These are phyloP conservation scores for Archocentrus centrarchus DNA, from an alignment of 2,113 vertebrate genomes.

Conservation along the genomic window DNA sequence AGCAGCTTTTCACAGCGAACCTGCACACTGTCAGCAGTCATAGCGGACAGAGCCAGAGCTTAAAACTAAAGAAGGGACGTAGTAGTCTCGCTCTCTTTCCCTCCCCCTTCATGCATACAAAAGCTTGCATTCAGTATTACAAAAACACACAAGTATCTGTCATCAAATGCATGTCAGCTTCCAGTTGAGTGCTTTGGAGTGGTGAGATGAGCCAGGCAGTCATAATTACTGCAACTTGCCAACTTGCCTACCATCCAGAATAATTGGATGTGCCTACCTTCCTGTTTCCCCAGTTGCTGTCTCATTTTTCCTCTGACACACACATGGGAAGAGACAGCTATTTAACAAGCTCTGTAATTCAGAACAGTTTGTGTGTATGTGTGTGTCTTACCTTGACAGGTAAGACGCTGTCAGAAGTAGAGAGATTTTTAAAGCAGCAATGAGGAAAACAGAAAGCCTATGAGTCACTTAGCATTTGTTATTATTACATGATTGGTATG, in stretches of 20 bases:
- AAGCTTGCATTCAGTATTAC: neutral
- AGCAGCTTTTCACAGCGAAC: conserved; percentile 48
- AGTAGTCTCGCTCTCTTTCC: neutral
- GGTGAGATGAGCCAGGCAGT: conserved; percentile 28
- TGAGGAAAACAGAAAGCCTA: conserved; percentile 14
- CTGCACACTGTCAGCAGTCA: conserved; percentile 64
- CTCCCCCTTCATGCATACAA: neutral
- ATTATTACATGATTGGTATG: conserved; percentile 12
- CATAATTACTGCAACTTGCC: conserved; percentile 38
- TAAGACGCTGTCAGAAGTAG: conserved; percentile 7
- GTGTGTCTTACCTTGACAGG: conserved; percentile 4
- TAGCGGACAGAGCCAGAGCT: conserved; percentile 47
- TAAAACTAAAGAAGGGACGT: conserved; percentile 49
- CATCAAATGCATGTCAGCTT: conserved; percentile 30
- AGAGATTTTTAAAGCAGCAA: neutral
- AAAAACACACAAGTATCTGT: conserved; percentile 23
- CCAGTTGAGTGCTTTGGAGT: neutral
- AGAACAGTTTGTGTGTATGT: neutral
- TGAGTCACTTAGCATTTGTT: neutral
- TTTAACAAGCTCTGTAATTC: conserved; percentile 19
- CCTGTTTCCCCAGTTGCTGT: neutral
- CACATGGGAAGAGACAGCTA: conserved; percentile 32
- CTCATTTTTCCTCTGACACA: conserved; percentile 29
- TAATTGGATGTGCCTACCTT: conserved; percentile 35
- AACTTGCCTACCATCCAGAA: conserved; percentile 28